Evolutionary conservation across 2,888 invertebrate genomes (phyloP).

Genomic region (Rhagonycha fulva): DNA sequence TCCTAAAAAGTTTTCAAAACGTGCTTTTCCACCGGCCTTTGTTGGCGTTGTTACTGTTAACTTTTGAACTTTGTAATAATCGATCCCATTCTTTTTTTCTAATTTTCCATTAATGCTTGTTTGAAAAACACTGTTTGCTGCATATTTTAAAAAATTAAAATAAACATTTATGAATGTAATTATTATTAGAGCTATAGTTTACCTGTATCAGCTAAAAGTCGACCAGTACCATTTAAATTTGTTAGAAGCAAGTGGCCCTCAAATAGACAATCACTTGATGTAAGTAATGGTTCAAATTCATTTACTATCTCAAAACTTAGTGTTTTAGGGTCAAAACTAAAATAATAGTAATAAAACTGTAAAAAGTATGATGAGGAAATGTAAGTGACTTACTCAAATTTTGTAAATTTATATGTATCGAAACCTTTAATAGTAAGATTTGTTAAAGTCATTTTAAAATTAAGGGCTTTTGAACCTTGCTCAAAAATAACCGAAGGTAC

Average conservation of each 20-base stretch:
- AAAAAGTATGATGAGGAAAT: not conserved
- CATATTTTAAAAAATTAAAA: not conserved
- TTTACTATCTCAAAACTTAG: not conserved
- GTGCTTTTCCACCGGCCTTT: not conserved
- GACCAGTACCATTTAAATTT: not conserved
- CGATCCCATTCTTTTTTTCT: not conserved
- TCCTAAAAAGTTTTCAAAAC: not conserved
- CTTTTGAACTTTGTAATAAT: not conserved
- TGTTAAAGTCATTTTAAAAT: not conserved
- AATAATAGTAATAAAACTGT: not conserved
- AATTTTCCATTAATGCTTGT: not conserved
- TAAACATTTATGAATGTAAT: too few species aligned
- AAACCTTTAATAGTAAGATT: not conserved
- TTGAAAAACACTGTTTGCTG: not conserved
- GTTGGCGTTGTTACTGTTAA: not conserved
- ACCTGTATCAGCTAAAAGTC: not conserved
- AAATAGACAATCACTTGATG: not conserved
- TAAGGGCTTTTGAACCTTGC: not conserved
- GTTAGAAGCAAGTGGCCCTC: not conserved
- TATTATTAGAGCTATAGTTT: not conserved
- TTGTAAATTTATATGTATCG: not conserved
- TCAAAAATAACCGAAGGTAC: not conserved
- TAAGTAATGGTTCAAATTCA: not conserved
- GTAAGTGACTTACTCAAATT: not conserved
- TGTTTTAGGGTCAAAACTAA: conserved; percentile 1